phyloP scores from a whole-genome alignment of 1,140 invertebrate genomes.

The Eurosta solidaginis region DNA sequence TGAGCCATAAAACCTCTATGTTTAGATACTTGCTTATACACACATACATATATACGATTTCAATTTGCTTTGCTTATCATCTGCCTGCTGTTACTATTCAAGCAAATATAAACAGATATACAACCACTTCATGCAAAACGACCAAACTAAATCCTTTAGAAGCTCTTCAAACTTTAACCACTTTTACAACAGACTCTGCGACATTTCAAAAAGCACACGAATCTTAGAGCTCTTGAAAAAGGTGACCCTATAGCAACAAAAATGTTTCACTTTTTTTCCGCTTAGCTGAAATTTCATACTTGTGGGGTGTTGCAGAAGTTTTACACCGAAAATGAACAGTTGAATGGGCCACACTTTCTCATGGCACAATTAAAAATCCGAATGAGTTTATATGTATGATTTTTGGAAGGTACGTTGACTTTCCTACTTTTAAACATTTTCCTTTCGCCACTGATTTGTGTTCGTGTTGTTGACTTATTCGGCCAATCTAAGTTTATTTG shows the following conservation, averaged over 20 bases:
- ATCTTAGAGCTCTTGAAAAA: too few relatives aligned
- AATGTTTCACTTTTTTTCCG: not conserved
- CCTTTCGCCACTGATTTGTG: not conserved
- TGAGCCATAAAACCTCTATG: not conserved
- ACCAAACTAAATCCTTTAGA: not conserved
- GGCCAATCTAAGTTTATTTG: not conserved
- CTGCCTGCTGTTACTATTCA: not conserved
- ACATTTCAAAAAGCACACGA: too few relatives aligned
- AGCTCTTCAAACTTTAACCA: not conserved
- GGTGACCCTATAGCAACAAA: too few relatives aligned
- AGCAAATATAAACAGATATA: not conserved
- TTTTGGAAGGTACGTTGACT: not conserved
- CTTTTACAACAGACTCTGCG: too few relatives aligned
- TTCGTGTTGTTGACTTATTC: not conserved
- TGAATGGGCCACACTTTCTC: not conserved
- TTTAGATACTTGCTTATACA: too few relatives aligned
- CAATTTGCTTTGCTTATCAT: not conserved
- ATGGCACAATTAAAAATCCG: not conserved
- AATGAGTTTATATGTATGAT: too few relatives aligned
- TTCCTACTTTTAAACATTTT: not conserved
- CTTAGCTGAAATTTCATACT: not conserved
- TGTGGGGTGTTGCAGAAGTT: not conserved
- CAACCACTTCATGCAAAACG: not conserved
- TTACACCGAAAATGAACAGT: not conserved
- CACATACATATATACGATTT: not conserved